phyloP scores from a whole-genome alignment of 2,797 vertebrate genomes.

The Amphiprion clarkii region DNA sequence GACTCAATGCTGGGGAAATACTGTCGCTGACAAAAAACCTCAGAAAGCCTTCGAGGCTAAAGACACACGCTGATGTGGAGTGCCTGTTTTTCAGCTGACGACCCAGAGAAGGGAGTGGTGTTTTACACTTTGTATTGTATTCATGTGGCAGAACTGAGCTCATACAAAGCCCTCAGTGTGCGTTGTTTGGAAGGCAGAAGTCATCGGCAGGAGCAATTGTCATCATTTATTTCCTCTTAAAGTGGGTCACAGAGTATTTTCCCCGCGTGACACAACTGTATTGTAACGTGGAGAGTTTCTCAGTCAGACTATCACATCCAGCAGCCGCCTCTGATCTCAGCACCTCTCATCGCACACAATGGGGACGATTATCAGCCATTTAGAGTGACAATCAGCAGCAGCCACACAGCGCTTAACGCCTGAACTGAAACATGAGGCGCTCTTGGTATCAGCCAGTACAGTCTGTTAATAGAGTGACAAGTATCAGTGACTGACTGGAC shows the following conservation, averaged over 20 bases:
- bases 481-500: constrained; percentile 25
- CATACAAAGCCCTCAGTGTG: constrained; percentile 28
- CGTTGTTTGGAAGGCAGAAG: neutral
- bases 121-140: constrained; percentile 33
- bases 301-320: neutral
- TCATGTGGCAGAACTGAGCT: neutral
- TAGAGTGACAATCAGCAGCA: constrained; percentile 51
- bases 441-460: neutral
- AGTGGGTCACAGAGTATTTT: neutral
- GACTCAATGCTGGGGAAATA: constrained; percentile 8
- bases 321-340: neutral
- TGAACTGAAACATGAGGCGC: neutral
- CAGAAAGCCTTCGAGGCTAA: neutral
- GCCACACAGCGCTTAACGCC: constrained; percentile 19
- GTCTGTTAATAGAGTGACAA: constrained; percentile 56
- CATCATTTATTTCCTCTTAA: constrained; percentile 34
- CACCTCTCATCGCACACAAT: constrained; percentile 29
- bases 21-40: constrained; percentile 8
- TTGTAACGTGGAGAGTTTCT: constrained; percentile 7
- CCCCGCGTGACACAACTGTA: constrained; percentile 4
- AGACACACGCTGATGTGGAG: neutral
- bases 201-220: constrained; percentile 10
- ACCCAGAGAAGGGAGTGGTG: constrained; percentile 20
- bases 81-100: neutral
- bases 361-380: constrained; percentile 15